Conservation (phyloP, 2,797 vertebrate genomes). For the Takifugu ocellatus region DNA sequence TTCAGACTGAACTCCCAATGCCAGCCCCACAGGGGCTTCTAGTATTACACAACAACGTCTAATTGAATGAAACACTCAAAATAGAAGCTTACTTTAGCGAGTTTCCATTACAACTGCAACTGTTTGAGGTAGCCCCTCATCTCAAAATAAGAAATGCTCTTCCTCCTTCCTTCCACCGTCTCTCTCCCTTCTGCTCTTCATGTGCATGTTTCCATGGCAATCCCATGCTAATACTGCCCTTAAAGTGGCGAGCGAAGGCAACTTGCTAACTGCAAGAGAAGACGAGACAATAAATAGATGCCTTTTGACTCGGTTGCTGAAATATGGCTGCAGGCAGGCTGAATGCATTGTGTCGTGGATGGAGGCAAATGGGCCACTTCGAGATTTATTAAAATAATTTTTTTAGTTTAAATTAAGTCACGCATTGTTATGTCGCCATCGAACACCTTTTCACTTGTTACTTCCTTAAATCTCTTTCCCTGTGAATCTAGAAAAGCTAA, state of each 20-base stretch:
- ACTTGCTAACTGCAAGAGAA: conserved; percentile 11
- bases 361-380: not conserved
- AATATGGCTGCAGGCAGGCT: not conserved
- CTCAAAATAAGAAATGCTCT: conserved; percentile 36
- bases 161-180: conserved; percentile 15
- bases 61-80: conserved; percentile 37
- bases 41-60: conserved; percentile 33
- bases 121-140: conserved; percentile 39
- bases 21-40: conserved; percentile 15
- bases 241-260: conserved; percentile 22
- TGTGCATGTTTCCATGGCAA: conserved; percentile 65
- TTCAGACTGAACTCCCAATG: conserved; percentile 5
- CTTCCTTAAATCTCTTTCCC: too few species aligned
- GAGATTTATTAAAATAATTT: not conserved
- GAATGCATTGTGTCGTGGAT: not conserved
- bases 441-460: too few species aligned
- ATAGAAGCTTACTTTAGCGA: conserved; percentile 17
- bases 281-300: conserved; percentile 2
- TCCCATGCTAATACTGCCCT: conserved; percentile 41
- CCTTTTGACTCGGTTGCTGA: not conserved
- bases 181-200: conserved; percentile 20
- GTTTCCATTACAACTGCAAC: conserved; percentile 40
- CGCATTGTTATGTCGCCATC: too few species aligned
- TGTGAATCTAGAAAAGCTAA: too few species aligned
- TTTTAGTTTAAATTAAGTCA: not conserved